Evolutionary conservation across 1,140 invertebrate genomes (phyloP).

Genomic region (Neodiprion lecontei): DNA sequence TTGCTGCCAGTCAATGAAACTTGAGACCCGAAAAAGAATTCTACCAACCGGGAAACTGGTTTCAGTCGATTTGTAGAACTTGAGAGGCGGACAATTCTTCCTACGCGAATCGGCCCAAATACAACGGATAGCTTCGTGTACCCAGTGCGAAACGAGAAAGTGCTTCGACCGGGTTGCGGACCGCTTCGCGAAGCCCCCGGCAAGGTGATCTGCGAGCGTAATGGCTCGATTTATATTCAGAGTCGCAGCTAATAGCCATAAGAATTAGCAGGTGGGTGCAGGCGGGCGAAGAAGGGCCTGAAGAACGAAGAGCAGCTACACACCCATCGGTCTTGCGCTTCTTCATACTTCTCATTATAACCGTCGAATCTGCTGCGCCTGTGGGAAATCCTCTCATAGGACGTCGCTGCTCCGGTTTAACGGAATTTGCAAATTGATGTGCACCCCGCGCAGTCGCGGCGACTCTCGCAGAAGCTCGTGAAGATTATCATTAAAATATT

Average conservation of each 20-base stretch:
- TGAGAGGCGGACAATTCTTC: background rate
- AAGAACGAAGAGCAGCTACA: background rate
- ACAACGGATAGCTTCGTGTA: background rate
- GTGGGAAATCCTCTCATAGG: background rate
- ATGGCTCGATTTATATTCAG: conserved; percentile 45
- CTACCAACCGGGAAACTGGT: background rate
- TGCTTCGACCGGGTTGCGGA: background rate
- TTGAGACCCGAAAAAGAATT: background rate
- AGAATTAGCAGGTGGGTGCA: conserved; percentile 44
- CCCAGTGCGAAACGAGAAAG: conserved; percentile 3
- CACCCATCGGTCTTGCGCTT: background rate
- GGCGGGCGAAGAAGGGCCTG: conserved; percentile 26
- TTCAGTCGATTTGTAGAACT: background rate
- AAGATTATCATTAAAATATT: background rate
- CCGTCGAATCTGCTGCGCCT: background rate
- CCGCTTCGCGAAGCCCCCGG: conserved; percentile 13
- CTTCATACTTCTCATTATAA: background rate
- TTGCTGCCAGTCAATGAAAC: background rate
- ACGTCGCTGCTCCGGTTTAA: background rate
- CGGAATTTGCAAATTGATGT: conserved; percentile 7
- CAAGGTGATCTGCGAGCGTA: conserved; percentile 29
- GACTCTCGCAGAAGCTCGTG: background rate
- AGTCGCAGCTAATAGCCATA: conserved; percentile 41
- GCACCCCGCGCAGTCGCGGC: background rate
- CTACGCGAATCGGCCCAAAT: background rate